Base-by-base conservation (phyloP, 2,888 invertebrate genomes). In the Selenia dentaria region DNA sequence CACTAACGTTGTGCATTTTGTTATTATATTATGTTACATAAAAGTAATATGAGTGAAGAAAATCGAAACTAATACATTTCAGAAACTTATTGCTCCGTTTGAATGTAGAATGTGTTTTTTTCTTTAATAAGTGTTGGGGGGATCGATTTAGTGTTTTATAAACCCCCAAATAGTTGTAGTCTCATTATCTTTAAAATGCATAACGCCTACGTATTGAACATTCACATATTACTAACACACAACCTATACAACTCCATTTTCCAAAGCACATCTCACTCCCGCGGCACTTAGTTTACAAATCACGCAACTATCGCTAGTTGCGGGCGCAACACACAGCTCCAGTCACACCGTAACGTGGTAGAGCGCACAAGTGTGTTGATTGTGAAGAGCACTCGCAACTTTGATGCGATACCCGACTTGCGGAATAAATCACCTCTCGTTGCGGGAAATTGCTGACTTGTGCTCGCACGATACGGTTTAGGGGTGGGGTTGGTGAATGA, bases 401-500 rank as follows among this genome's bases (percentile, higher is more conserved):
- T 52, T 63, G 70, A 63, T 58, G 67, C 63, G 71, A 67, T 64
- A 59, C 67, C 60, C 55, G 64, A 70, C 64, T 72, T 70, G 68
- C 62, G 77, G 79, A 74, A 81, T 83, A 81, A 80, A 81, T 81
- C 79, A 83, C 77, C 67, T 69, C 72, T 74, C 74, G 74, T 64
- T 70, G 68, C 63, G 72, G 74, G 74, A 76, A 80, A 81, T 78
- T 79, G 81, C 81, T 76, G 81, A 81, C 70, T 79, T 71, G 74
- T 70, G 67, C 71, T 60, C 54, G 53, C 60, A 49, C 59, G 59
- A 59, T 59, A 48, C 55, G 37, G 27, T 24, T 27, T 66, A 73
- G 70, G 43, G 67, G 40, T 34, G 67, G 12, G 42, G 26, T 41
- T n/a, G 13, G 32, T 41, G 12, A 4, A 33, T 10, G 34, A 22